Conservation (phyloP, 2,888 invertebrate genomes). For the Volucella zonaria region DNA sequence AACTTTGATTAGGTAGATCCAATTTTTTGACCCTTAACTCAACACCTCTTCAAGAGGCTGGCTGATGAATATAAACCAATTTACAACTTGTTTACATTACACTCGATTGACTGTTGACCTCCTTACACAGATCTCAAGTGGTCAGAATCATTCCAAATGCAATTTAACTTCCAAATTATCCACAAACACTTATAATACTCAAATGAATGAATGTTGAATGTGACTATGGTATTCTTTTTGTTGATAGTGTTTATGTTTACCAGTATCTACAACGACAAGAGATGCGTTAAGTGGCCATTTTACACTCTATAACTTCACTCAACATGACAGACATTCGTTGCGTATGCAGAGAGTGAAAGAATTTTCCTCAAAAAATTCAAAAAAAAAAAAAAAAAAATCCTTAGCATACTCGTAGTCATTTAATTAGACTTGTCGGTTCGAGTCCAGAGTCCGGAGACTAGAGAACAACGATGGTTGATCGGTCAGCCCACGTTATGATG, state of each 20-base stretch:
- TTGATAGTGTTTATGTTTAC: constrained; percentile 8
- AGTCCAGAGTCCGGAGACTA: constrained; percentile 1
- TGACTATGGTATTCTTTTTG: constrained; percentile 46
- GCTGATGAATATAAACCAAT: constrained; percentile 53
- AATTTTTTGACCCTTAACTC: constrained; percentile 45
- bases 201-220: constrained; percentile 13
- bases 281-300: constrained; percentile 60
- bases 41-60: constrained; percentile 49
- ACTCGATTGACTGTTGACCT: constrained; percentile 70
- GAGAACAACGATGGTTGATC: constrained; percentile 1
- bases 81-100: constrained; percentile 69
- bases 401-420: constrained; percentile 46
- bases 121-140: constrained; percentile 63
- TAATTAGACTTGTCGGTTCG: constrained; percentile 70
- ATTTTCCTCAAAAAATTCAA: constrained; percentile 26
- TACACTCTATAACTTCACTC: constrained; percentile 28
- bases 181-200: constrained; percentile 54
- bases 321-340: constrained; percentile 17
- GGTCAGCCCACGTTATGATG: constrained; percentile 63
- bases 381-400: constrained; percentile 22
- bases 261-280: constrained; percentile 31
- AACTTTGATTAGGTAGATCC: constrained; percentile 55
- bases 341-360: constrained; percentile 27
- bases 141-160: constrained; percentile 63
- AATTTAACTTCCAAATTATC: constrained; percentile 69